Base-by-base conservation (phyloP, 2,888 invertebrate genomes). In the Cosmopolites sordidus region DNA sequence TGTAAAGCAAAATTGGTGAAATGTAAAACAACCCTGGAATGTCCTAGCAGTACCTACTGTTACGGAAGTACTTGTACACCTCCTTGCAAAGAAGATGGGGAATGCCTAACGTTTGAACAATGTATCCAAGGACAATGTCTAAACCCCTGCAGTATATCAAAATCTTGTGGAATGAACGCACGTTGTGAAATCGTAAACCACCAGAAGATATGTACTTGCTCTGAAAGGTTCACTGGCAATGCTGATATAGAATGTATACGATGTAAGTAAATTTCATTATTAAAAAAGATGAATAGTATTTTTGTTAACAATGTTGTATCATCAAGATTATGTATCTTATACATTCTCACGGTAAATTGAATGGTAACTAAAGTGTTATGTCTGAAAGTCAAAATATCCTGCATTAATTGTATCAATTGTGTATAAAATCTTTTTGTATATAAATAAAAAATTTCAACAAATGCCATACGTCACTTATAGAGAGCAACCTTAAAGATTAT, bases 151-250 rank as follows among this genome's bases (percentile, higher is more conserved):
- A 79, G 83, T 62, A 75, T 84, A 63, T 81, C 84, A 64, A 83
- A 82, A 64, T 79, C 89, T 0, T 93, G 93, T 70, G 93, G 92
- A 44, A 81, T 92, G 67, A 92, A 92, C 70, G 89, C 91, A 12
- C 74, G 86, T 54, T 93, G 93, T 64, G 76, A 77, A 41, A 83
- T 86, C 9, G 77, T 78, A 38, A 83, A 82, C 65, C 91, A 92
- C 68, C 75, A 82, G 11, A 86, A 88, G 66, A 83, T 85, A 66
- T 94, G 94, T 69, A 82, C 81, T 61, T 94, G 94, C 68, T 91
- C 92, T 2, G 78, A 82, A 22, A 89, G 87, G 44, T 93, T 92
- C 70, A 92, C 92, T 22, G 93, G 93, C 56, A 87, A 89, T 70
- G 83, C 87, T 48, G 83, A 85, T 58, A 78, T 86, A 27, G 92